Conservation (phyloP, 2,113 vertebrate genomes). For the Danionella cerebrum region DNA sequence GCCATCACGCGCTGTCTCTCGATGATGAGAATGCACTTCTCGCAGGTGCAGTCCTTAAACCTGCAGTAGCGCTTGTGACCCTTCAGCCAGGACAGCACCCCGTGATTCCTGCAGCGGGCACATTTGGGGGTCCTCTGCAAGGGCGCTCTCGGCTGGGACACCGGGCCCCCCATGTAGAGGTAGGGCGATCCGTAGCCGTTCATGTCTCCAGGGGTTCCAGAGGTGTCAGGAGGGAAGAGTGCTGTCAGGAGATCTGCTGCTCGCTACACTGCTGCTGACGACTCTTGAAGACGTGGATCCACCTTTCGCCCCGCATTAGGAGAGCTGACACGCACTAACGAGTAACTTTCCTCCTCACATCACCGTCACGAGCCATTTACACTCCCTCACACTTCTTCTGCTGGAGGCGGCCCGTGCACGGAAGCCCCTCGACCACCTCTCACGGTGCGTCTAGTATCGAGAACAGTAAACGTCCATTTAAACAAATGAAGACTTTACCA, state of each 20-base stretch:
- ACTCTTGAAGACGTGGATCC: conserved; percentile 47
- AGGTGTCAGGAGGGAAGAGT: conserved; percentile 21
- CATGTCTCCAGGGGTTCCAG: conserved; percentile 58
- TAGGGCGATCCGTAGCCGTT: conserved; percentile 93
- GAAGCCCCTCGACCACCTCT: no score
- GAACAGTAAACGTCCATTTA: no score
- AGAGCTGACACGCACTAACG: conserved; percentile 51
- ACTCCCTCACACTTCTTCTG: conserved; percentile 1
- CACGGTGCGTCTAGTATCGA: no score
- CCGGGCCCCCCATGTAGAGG: conserved; percentile 88
- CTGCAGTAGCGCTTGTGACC: conserved; percentile 95
- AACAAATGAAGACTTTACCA: no score
- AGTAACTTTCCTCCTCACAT: conserved; percentile 51
- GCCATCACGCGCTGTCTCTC: conserved; percentile 95
- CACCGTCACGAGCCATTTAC: conserved; percentile 30
- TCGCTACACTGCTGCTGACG: conserved; percentile 48
- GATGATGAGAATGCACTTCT: conserved; percentile 96
- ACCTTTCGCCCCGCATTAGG: conserved; percentile 46
- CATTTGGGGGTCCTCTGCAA: conserved; percentile 92
- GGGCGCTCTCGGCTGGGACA: conserved; percentile 83
- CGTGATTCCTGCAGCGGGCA: conserved; percentile 92
- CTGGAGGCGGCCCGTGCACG: no score
- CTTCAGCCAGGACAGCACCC: conserved; percentile 92
- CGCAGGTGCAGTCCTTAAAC: conserved; percentile 95
- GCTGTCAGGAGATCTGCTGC: conserved; percentile 38